A percentile compares a stretch with the other conserved stretches of the same genome.
phyloP scores from a whole-genome alignment of 2,113 vertebrate genomes.

The Crotalus tigris region DNA sequence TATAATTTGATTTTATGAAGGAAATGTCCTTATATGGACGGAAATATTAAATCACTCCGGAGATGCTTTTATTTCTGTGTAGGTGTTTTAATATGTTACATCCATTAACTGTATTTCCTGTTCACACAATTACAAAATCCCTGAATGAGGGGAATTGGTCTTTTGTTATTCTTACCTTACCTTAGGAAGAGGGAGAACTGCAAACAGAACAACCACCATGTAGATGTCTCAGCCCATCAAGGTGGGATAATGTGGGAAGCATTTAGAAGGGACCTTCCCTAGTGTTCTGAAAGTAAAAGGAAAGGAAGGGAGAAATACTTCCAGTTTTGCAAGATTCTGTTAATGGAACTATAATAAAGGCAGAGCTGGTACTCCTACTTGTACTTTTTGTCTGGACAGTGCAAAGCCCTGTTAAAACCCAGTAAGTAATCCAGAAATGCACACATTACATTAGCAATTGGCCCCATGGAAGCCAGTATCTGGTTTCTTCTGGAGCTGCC shows the following conservation, averaged over 20 bases:
- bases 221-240: neutral
- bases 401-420: neutral
- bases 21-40: constrained; percentile 48
- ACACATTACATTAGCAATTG: neutral
- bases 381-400: neutral
- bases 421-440: neutral
- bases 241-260: neutral
- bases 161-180: constrained; percentile 30
- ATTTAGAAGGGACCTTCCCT: neutral
- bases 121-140: constrained; percentile 62
- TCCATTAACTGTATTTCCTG: constrained; percentile 70
- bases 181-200: neutral
- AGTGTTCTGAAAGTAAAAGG: neutral
- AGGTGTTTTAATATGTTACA: constrained; percentile 72
- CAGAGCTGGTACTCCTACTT: neutral
- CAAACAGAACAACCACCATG: neutral
- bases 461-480: neutral
- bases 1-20: constrained; percentile 68
- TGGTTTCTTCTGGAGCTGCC: neutral
- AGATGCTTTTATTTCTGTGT: constrained; percentile 57
- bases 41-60: constrained; percentile 40
- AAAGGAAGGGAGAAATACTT: neutral
- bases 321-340: neutral
- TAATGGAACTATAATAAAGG: neutral
- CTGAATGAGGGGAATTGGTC: constrained; percentile 54